Evolutionary conservation across 2,888 invertebrate genomes (phyloP).

Genomic region (Drosophila kanekoi): DNA sequence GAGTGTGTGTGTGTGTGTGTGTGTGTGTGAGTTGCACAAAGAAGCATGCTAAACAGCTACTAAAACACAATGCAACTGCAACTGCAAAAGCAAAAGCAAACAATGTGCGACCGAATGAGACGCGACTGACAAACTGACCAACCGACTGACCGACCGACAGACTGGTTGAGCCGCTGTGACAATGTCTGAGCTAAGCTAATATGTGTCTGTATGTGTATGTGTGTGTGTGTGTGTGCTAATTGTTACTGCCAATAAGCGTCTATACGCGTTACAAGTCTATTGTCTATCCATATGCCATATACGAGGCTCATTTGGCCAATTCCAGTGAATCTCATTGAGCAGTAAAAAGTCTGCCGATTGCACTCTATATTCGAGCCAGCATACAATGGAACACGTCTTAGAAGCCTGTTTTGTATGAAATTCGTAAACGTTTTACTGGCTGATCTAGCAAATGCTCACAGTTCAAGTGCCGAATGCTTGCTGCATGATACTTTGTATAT

Average conservation of each 20-base stretch:
- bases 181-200: conserved; percentile 25
- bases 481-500: not conserved
- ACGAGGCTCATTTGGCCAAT: conserved; percentile 27
- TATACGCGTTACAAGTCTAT: conserved; percentile 23
- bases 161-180: conserved; percentile 22
- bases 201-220: conserved; percentile 37
- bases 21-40: conserved; percentile 66
- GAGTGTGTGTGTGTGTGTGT: conserved; percentile 14
- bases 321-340: not conserved
- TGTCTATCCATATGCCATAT: conserved; percentile 21
- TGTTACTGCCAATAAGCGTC: conserved; percentile 51
- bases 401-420: not conserved
- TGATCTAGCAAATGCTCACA: not conserved
- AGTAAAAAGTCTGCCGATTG: not conserved
- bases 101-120: conserved; percentile 39
- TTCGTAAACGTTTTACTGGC: not conserved
- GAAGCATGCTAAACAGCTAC: conserved; percentile 79
- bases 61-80: conserved; percentile 71
- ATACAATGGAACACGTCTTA: too few species aligned
- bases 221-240: conserved; percentile 52
- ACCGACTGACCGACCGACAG: conserved; percentile 21
- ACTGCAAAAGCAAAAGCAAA: conserved; percentile 59
- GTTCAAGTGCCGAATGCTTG: too few species aligned
- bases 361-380: not conserved
- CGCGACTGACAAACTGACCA: conserved; percentile 29